Evolutionary conservation across 1,140 invertebrate species (phyloP), one percentile per base, ranked within the genome.

Genomic region (Tyrophagus putrescentiae): DNA sequence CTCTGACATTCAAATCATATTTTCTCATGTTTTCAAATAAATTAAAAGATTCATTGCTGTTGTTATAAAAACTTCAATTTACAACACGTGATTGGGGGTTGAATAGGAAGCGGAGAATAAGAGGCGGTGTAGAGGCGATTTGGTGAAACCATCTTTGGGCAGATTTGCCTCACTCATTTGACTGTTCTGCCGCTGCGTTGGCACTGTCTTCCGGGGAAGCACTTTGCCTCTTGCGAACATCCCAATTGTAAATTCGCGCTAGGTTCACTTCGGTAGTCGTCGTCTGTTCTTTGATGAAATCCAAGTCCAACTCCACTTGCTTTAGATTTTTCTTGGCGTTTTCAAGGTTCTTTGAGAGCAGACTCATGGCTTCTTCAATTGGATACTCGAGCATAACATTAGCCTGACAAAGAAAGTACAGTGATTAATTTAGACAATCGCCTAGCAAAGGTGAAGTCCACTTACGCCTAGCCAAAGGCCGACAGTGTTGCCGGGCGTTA

Each of bases 301-400:
- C 87, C 63, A 97, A 79, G 76, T 97, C 91, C 69, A 90, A 82
- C 66, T 92, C 87, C 32, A 95, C 81, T 72, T 83, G 83, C 59
- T 75, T 77, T 52, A 94, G 75, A 74, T 87, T 90, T 71, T 82
- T 84, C 65, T 83, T 84, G 0, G 93, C 91, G 44, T 84, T 82
- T 60, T 81, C 80, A 69, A 92, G 83, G 72, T 98, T 97, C 70
- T 89, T 88, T 57, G 79, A 78, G 21, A 98, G 75, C 33, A 97
- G 74, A 61, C 79, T 76, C 72, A 89, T 81, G 31, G 93, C 94
- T 76, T 97, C 92, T 64, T 92, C 83, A 61, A 98, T 73, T 11
- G 82, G 81, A 76, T 98, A 98, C 72, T 98, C 94, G 65, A 98
- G 76, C 94, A 98, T 98, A 0, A 98, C 90, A 78, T 95, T 97